These are phyloP conservation scores for Drosophila persimilis DNA, from an alignment of 1,140 invertebrate species.

Conservation along the genomic window DNA sequence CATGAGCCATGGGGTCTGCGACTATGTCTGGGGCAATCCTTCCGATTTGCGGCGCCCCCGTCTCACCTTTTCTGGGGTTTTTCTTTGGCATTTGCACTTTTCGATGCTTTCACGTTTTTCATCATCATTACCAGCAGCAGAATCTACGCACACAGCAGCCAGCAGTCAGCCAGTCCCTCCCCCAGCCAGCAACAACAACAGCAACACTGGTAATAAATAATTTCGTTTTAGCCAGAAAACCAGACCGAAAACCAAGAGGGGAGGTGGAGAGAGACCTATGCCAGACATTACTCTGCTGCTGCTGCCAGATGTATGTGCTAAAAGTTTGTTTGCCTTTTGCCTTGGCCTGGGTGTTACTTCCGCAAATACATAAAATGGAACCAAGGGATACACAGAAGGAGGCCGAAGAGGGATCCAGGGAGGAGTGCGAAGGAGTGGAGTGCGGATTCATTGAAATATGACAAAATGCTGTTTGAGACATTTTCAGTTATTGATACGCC, in stretches of 20 bases:
- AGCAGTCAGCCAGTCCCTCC: no score
- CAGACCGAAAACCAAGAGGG: constrained; percentile 31
- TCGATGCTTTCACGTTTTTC: constrained; percentile 81
- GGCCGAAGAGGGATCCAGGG: not conserved
- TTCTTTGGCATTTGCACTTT: constrained; percentile 72
- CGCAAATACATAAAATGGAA: constrained; percentile 69
- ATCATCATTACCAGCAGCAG: constrained; percentile 73
- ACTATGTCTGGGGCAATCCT: constrained; percentile 53
- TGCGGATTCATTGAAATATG: constrained; percentile 72
- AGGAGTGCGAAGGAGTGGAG: not conserved
- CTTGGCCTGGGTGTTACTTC: constrained; percentile 58
- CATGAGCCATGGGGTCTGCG: no score
- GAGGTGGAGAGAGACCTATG: constrained; percentile 17
- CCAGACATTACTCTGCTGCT: constrained; percentile 12
- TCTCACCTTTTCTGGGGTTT: constrained; percentile 23
- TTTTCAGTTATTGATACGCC: constrained; percentile 81
- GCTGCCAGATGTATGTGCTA: constrained; percentile 61
- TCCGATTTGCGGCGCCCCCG: constrained; percentile 41
- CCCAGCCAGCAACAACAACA: constrained; percentile 6
- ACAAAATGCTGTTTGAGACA: constrained; percentile 82
- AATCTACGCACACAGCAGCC: constrained; percentile 39
- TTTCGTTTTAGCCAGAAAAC: constrained; percentile 72
- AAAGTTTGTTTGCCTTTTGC: constrained; percentile 71
- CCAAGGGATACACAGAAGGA: not conserved
- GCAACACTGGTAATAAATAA: constrained; percentile 70